Evolutionary conservation across 1,140 invertebrate genomes (phyloP).

Genomic region (Papilio helenus): DNA sequence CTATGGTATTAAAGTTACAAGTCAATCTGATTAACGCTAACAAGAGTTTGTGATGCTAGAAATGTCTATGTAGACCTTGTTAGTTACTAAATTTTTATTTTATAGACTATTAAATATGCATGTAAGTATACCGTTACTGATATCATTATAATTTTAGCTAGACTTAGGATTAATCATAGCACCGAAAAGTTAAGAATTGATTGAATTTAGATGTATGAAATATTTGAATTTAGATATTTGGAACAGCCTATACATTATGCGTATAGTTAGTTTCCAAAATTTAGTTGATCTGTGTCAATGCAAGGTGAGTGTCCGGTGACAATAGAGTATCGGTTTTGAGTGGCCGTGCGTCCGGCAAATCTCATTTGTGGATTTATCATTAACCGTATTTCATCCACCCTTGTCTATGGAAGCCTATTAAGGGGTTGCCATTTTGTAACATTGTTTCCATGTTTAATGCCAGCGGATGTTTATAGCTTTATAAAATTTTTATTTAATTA

Average conservation of each 20-base stretch:
- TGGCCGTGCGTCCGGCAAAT: conserved; percentile 80
- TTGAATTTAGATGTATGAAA: no score
- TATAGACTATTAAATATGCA: no score
- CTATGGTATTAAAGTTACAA: no score
- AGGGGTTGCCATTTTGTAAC: conserved; percentile 69
- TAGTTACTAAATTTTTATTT: no score
- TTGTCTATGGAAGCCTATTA: conserved; percentile 75
- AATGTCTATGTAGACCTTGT: no score
- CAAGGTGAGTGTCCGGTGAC: conserved; percentile 80
- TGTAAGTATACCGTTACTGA: no score
- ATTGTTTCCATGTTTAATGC: conserved; percentile 72
- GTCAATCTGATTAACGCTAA: no score
- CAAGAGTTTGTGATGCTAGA: no score
- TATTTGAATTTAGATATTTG: background rate
- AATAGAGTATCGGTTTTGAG: conserved; percentile 74
- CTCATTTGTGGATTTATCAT: conserved; percentile 83
- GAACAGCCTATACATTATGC: conserved; percentile 56
- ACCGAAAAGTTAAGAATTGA: no score
- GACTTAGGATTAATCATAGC: no score
- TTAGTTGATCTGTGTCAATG: conserved; percentile 65
- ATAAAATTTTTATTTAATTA: conserved; percentile 52
- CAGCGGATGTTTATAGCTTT: conserved; percentile 66
- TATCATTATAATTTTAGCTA: no score
- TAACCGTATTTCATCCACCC: conserved; percentile 80
- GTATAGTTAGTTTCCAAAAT: conserved; percentile 45